Percentiles rank a stretch among this genome's conserved stretches.
Conservation (phyloP, 1,140 invertebrate genomes). For the Homarus americanus region DNA sequence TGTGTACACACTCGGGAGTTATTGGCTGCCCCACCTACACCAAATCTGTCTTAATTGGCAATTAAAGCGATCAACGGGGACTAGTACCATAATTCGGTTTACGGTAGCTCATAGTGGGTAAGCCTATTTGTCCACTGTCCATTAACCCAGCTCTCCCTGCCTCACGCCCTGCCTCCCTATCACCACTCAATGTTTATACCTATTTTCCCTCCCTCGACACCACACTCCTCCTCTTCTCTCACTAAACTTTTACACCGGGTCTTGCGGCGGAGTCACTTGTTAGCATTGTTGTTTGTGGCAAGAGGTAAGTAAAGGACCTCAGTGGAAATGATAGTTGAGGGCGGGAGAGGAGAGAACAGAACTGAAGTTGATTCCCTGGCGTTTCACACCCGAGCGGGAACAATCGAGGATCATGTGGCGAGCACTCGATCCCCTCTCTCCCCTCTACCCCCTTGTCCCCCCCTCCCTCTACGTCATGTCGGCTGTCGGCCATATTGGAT, state of each 20-base stretch:
- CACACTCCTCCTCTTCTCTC: no score
- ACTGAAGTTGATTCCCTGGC: neutral
- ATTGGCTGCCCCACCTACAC: neutral
- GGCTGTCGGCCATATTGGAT: no score
- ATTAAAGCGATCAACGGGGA: neutral
- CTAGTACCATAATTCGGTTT: neutral
- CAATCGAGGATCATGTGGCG: neutral
- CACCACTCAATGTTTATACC: neutral
- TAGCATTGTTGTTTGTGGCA: neutral
- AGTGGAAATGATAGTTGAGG: neutral
- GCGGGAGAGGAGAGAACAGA: no score
- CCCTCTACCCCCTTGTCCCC: no score
- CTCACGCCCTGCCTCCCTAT: no score
- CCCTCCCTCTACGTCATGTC: no score
- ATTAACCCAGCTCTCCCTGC: neutral
- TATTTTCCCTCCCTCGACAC: no score
- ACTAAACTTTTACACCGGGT: neutral
- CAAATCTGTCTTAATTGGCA: constrained; percentile 31
- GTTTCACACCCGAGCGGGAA: neutral
- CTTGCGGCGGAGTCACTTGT: neutral
- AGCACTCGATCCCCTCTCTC: neutral
- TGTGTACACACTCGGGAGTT: neutral
- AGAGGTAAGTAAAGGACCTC: neutral
- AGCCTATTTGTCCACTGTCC: neutral
- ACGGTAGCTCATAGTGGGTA: neutral